Conservation (phyloP, 2,113 vertebrate species). For the Burhinus oedicnemus region DNA sequence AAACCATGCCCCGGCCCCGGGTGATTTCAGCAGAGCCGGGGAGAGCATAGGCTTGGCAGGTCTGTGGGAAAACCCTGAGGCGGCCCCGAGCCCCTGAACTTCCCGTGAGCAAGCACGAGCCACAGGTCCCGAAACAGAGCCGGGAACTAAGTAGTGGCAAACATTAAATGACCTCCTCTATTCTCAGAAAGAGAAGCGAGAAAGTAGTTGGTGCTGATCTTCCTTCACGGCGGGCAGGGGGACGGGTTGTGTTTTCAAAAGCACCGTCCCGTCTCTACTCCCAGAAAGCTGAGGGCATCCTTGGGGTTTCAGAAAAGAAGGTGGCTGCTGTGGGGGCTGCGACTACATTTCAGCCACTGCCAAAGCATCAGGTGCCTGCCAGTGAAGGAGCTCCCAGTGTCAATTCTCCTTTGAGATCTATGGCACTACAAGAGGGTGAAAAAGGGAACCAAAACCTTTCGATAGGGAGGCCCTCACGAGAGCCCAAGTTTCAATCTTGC, state of each 20-base stretch:
- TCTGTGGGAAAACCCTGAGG: background rate
- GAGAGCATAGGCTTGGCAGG: background rate
- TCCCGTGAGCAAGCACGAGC: background rate
- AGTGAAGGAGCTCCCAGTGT: background rate
- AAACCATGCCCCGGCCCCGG: too few species aligned
- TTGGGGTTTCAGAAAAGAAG: background rate
- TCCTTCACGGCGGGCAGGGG: background rate
- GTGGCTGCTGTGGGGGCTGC: background rate
- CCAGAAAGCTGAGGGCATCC: background rate
- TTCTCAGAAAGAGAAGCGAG: background rate
- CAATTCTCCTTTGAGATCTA: background rate
- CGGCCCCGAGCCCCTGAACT: background rate
- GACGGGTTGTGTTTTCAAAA: background rate
- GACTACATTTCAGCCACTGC: background rate
- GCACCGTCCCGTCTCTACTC: background rate
- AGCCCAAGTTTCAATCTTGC: background rate
- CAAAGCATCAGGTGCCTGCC: background rate
- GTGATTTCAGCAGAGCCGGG: background rate
- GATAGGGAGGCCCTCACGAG: background rate
- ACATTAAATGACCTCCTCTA: background rate
- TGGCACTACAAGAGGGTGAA: background rate
- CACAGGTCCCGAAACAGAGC: background rate
- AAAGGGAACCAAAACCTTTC: conserved; percentile 42
- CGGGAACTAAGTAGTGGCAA: background rate
- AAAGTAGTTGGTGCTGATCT: background rate